A percentile compares a stretch with the other conserved stretches of the same genome.
Conservation (phyloP, 64 coral and sea anemone genomes). For the Catalaphyllia jardinei region DNA sequence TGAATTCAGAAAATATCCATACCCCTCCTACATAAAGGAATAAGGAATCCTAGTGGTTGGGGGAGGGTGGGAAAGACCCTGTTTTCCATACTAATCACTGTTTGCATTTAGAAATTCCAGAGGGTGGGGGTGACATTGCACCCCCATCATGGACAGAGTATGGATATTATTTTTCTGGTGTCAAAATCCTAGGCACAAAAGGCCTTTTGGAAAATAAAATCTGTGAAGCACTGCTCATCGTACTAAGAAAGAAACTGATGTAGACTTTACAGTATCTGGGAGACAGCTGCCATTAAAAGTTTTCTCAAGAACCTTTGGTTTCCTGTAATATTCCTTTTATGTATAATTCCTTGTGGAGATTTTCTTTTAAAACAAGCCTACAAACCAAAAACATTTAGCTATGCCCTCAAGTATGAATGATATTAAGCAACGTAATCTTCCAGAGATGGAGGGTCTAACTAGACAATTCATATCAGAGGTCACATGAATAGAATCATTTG, state of each 20-base stretch:
- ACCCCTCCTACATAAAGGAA: background rate
- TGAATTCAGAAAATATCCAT: slow-evolving; percentile 6
- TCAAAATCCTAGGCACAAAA: slow-evolving; percentile 23
- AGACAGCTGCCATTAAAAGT: slow-evolving; percentile 14
- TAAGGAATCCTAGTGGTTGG: no score
- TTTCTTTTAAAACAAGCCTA: slow-evolving; percentile 26
- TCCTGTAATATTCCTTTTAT: slow-evolving; percentile 26
- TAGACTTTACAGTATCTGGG: no score
- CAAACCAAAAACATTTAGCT: slow-evolving; percentile 34
- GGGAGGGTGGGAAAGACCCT: background rate
- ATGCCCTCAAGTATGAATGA: slow-evolving; percentile 35
- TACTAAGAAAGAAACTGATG: slow-evolving; percentile 18
- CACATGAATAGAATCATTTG: no score
- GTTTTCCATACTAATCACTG: slow-evolving; percentile 23
- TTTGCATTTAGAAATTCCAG: slow-evolving; percentile 23
- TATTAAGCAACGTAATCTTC: slow-evolving; percentile 32
- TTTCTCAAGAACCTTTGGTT: slow-evolving; percentile 33
- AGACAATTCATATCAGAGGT: no score
- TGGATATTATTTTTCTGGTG: slow-evolving; percentile 36
- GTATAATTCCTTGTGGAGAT: slow-evolving; percentile 31
- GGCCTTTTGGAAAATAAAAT: slow-evolving; percentile 24
- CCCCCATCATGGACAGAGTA: slow-evolving; percentile 7
- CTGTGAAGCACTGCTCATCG: slow-evolving; percentile 23
- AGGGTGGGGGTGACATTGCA: slow-evolving; percentile 12
- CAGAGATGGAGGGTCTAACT: slow-evolving; percentile 26